A percentile compares a stretch with the other conserved stretches of the same genome.
These are phyloP conservation scores for Drosophila neutralis DNA, from an alignment of 2,888 invertebrate species.

Conservation along the genomic window DNA sequence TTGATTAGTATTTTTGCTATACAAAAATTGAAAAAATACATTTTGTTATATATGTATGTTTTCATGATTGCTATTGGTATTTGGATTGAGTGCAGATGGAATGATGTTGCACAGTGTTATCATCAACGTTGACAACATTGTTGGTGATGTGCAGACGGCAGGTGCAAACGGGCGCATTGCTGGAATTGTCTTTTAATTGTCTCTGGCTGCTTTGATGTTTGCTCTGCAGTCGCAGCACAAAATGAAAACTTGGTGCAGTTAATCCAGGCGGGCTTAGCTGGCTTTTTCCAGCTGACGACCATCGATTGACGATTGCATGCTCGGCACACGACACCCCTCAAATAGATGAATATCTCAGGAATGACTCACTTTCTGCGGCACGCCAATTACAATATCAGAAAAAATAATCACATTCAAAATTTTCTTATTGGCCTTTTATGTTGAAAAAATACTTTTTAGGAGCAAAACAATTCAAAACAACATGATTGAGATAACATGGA, in stretches of 20 bases:
- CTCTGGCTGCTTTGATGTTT: slow-evolving; percentile 55
- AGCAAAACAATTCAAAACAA: not conserved
- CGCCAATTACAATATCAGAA: not conserved
- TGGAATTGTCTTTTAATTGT: slow-evolving; percentile 70
- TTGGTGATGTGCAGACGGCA: slow-evolving; percentile 65
- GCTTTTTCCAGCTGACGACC: slow-evolving; percentile 29
- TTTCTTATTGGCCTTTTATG: not conserved
- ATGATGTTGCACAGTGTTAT: slow-evolving; percentile 28
- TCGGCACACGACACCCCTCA: slow-evolving; percentile 17
- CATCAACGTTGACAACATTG: slow-evolving; percentile 52
- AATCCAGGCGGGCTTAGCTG: slow-evolving; percentile 49
- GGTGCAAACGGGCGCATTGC: slow-evolving; percentile 69
- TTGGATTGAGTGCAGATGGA: not conserved
- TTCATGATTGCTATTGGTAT: too few relatives aligned
- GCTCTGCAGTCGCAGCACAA: slow-evolving; percentile 29
- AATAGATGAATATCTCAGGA: not conserved
- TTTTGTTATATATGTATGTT: not conserved
- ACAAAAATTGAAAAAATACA: not conserved
- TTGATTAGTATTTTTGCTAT: not conserved
- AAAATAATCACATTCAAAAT: not conserved
- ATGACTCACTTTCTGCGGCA: not conserved
- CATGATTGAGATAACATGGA: not conserved
- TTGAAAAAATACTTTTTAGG: too few relatives aligned
- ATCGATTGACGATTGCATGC: slow-evolving; percentile 45
- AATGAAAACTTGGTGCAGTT: slow-evolving; percentile 48